Percentiles rank a stretch among this genome's conserved stretches.
Conservation (phyloP, 2,888 invertebrate genomes). For the Caenorhabditis angaria region DNA sequence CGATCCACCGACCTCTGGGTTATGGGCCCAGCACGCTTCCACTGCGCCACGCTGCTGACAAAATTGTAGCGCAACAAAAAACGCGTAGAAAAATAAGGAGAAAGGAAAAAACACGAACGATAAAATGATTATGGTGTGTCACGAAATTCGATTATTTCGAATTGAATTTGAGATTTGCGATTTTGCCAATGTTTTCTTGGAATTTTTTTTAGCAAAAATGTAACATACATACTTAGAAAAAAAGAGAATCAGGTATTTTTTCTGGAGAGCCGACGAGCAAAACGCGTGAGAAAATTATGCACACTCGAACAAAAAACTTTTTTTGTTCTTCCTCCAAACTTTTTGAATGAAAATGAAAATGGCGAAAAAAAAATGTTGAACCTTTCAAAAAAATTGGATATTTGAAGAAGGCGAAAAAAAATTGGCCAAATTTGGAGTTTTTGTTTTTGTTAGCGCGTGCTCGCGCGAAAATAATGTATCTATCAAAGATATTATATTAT, state of each 20-base stretch:
- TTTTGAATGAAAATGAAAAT: conserved; percentile 16
- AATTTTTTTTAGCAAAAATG: too few relatives aligned
- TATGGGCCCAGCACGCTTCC: conserved; percentile 86
- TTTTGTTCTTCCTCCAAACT: not conserved
- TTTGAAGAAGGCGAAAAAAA: conserved; percentile 14
- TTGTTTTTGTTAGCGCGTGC: conserved; percentile 14
- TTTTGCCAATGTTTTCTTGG: too few relatives aligned
- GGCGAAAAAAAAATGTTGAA: conserved; percentile 34
- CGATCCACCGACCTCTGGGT: conserved; percentile 86
- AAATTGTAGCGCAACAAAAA: not conserved
- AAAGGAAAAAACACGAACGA: too few relatives aligned
- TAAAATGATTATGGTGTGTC: not conserved
- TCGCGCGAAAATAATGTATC: too few relatives aligned
- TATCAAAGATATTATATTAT: conserved; percentile 21
- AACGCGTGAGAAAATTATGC: conserved; percentile 19
- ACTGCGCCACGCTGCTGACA: conserved; percentile 83
- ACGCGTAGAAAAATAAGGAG: not conserved
- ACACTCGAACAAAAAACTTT: not conserved
- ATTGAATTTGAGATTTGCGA: too few relatives aligned
- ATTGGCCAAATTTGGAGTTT: conserved; percentile 40
- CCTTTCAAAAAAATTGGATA: conserved; percentile 39
- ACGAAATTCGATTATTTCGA: too few relatives aligned
- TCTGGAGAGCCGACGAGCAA: too few relatives aligned
- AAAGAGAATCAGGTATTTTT: too few relatives aligned
- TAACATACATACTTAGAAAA: too few relatives aligned